A percentile compares a stretch with the other conserved stretches of the same genome.
phyloP scores from a whole-genome alignment of 2,113 vertebrate genomes.

The Oryzias woworae region DNA sequence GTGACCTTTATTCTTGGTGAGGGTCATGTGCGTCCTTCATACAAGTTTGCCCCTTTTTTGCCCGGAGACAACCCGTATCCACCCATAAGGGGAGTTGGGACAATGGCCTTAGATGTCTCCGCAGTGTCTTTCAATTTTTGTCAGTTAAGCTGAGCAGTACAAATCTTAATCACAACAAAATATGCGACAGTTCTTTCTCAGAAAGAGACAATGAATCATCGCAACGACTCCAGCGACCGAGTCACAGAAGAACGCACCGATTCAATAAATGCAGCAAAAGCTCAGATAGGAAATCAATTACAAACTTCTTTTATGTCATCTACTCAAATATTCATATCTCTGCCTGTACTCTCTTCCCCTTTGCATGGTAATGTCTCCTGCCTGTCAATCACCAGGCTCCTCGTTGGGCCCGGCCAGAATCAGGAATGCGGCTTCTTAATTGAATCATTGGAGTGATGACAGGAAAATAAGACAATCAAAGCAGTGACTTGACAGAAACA shows the following conservation, averaged over 20 bases:
- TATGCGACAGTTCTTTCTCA: constrained; percentile 50
- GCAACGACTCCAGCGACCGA: constrained; percentile 32
- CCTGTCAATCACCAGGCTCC: constrained; percentile 79
- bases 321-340: constrained; percentile 80
- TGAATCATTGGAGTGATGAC: constrained; percentile 75
- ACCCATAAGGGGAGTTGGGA: no score
- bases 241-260: constrained; percentile 64
- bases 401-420: constrained; percentile 70
- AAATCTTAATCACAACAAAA: constrained; percentile 48
- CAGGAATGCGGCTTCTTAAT: constrained; percentile 61
- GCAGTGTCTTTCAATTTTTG: no score
- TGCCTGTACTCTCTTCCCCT: constrained; percentile 72
- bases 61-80: no score
- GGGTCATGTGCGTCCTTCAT: no score
- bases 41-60: no score
- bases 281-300: constrained; percentile 84
- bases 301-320: constrained; percentile 77
- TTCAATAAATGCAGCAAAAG: constrained; percentile 80
- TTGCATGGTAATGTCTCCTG: constrained; percentile 76
- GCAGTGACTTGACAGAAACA: constrained; percentile 63
- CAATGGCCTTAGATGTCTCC: no score
- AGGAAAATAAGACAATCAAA: constrained; percentile 66
- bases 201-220: constrained; percentile 55
- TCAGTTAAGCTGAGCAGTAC: constrained; percentile 23
- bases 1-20: no score